Conservation (phyloP, 1,140 invertebrate genomes). For the Tachypleus tridentatus region DNA sequence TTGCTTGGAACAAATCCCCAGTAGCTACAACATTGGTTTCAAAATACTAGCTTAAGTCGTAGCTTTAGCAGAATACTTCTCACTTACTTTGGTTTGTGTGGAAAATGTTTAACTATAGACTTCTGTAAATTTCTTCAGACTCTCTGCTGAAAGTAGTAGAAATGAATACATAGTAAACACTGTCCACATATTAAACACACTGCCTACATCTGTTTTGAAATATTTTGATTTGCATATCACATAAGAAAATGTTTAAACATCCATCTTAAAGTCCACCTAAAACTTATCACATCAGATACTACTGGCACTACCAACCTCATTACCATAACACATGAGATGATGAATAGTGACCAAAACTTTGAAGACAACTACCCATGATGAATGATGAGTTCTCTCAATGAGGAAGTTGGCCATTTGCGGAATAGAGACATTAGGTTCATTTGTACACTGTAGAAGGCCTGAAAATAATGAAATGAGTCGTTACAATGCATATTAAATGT, state of each 20-base stretch:
- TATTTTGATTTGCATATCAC: not conserved
- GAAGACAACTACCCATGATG: slow-evolving; percentile 96
- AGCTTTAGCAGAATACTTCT: no score
- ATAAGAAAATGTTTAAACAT: not conserved
- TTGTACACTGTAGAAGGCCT: slow-evolving; percentile 98
- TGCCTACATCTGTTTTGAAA: not conserved
- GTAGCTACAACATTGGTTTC: no score
- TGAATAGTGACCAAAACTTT: slow-evolving; percentile 96
- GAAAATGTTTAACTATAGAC: no score
- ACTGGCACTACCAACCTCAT: slow-evolving; percentile 51
- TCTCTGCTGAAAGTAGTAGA: no score
- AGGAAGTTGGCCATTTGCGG: slow-evolving; percentile 94
- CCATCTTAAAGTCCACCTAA: slow-evolving; percentile 28
- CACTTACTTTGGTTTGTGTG: no score
- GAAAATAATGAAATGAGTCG: slow-evolving; percentile 28
- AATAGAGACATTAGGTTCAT: slow-evolving; percentile 98
- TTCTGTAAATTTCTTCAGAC: no score
- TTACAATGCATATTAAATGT: slow-evolving; percentile 19
- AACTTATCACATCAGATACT: no score
- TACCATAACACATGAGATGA: slow-evolving; percentile 98
- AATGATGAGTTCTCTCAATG: slow-evolving; percentile 92
- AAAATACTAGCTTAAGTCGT: no score
- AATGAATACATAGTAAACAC: no score
- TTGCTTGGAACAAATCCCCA: no score
- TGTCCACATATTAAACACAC: no score